Base-by-base conservation (phyloP, 2,113 vertebrate species). In the Phyllopteryx taeniolatus region DNA sequence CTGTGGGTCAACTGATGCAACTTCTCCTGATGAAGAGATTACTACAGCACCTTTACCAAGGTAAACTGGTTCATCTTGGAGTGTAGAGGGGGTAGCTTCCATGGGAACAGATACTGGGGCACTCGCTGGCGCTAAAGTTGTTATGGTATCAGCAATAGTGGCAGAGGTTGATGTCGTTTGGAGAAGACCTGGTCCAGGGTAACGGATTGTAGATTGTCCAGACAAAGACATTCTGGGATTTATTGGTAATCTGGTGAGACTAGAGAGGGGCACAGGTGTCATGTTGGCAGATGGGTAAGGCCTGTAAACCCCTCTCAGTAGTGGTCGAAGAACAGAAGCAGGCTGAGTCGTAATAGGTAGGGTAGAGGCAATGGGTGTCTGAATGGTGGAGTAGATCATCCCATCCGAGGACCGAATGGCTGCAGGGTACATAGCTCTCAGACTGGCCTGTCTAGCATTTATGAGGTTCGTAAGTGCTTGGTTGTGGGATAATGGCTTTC, bases 361-460 rank as follows among this genome's bases (percentile, higher is more conserved):
- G 0, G 98, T 99, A 60, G 98, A 98, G 46, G 97, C 96, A 0
- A 99, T 99, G 2, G 98, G 98, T 0, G 98, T 98, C 75, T 97
- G 98, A 86, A 99, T 99, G n/a, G 98, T 99, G 12, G 98, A 99
- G 79, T 98, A 99, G 88, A 98, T 98, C 96, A 99, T 98, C 68
- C 98, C 97, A 1, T 98, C 97, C 0, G 96, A 93, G 0, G 96
- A 94, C 13, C 96, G 94, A 42, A 99, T 94, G 0, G 95, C 93
- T 83, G 95, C 93, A 35, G 98, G 96, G 83, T 95, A 95, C 87
- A 97, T 92, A 62, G 97, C 96, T 78, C 95, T 92, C 60, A 98
- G 82, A 54, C 95, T 64, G 0, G 94, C 92, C 76, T 95, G 91
- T 44, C 95, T 94, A 66, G 94, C 86, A 9, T 93, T 91, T 0